These are phyloP conservation scores for Daboia siamensis DNA, from an alignment of 2,113 vertebrate genomes.

Conservation along the genomic window DNA sequence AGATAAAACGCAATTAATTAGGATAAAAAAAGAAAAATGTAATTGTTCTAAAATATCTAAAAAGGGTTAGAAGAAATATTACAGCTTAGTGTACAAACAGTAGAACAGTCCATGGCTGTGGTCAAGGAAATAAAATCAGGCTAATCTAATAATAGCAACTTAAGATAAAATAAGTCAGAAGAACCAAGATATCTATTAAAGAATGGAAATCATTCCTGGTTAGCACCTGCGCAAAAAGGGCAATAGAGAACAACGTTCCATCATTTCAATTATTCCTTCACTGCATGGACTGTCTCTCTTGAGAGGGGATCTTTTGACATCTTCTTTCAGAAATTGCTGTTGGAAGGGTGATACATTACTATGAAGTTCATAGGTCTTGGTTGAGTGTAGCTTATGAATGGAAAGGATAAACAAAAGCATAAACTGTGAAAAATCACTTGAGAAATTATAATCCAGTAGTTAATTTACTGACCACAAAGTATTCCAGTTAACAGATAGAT, in stretches of 20 bases:
- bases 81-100: background rate
- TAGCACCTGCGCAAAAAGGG: background rate
- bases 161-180: background rate
- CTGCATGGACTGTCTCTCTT: background rate
- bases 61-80: background rate
- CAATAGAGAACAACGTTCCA: background rate
- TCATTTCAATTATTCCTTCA: background rate
- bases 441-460: background rate
- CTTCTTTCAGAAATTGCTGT: background rate
- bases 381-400: background rate
- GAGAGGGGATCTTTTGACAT: background rate
- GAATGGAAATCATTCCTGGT: background rate
- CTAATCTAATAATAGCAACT: background rate
- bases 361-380: background rate
- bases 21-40: background rate
- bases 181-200: background rate
- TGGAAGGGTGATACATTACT: background rate
- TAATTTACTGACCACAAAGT: background rate
- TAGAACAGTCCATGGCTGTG: background rate
- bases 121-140: background rate
- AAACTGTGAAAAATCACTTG: background rate
- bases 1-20: background rate
- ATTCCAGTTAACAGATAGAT: background rate
- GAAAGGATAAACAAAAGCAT: background rate
- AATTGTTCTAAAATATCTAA: background rate